Conservation (phyloP, 1,140 invertebrate species). For the Drosophila lowei region DNA sequence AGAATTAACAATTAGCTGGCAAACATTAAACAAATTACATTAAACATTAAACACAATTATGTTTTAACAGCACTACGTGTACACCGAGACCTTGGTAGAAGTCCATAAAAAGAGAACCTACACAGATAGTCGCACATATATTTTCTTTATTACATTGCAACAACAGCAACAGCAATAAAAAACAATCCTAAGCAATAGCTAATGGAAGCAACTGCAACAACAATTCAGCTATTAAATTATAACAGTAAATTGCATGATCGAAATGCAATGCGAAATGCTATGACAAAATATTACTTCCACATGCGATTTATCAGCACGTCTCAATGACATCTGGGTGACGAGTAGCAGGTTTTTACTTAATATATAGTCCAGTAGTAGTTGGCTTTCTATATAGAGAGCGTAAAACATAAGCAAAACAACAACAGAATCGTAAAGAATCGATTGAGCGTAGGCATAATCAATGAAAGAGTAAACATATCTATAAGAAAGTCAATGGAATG, state of each 20-base stretch:
- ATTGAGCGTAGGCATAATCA: no score
- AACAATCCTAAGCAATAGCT: neutral
- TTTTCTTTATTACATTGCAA: neutral
- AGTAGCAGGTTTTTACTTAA: constrained; percentile 30
- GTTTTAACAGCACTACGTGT: neutral
- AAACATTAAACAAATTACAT: constrained; percentile 18
- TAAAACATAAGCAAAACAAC: constrained; percentile 4
- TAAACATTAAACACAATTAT: constrained; percentile 19
- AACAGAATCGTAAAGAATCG: neutral
- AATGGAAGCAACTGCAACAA: constrained; percentile 5
- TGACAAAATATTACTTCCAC: constrained; percentile 44
- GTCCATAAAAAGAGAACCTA: neutral
- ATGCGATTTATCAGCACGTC: constrained; percentile 52
- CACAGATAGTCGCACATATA: neutral
- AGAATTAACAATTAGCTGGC: constrained; percentile 21
- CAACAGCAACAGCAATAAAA: neutral
- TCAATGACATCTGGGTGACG: constrained; percentile 37
- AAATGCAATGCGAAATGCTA: constrained; percentile 21
- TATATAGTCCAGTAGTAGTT: constrained; percentile 20
- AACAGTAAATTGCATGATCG: constrained; percentile 35
- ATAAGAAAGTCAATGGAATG: no score
- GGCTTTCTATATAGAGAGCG: constrained; percentile 3
- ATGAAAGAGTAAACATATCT: no score
- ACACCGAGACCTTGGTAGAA: constrained; percentile 18
- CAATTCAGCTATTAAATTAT: constrained; percentile 29